Evolutionary conservation across 2,113 vertebrate species (phyloP).

Genomic region (Chlamydotis undulata): DNA sequence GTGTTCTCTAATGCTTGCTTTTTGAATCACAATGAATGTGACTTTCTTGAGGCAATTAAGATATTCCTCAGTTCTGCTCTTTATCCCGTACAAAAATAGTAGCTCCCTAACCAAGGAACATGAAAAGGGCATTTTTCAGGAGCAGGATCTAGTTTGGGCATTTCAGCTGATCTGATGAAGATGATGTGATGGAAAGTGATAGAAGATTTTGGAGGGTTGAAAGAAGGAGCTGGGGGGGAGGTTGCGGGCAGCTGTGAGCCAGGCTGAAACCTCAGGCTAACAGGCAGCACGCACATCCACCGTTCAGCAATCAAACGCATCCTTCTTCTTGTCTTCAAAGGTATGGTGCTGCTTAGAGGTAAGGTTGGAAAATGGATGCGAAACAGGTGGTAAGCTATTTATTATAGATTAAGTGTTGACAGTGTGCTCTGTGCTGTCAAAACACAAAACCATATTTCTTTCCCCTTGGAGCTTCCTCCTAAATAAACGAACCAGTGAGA

Average conservation of each 20-base stretch:
- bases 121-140: background rate
- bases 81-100: background rate
- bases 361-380: constrained; percentile 20
- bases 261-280: background rate
- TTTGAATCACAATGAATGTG: background rate
- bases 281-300: background rate
- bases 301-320: background rate
- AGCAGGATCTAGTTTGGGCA: background rate
- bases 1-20: background rate
- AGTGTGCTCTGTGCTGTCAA: constrained; percentile 41
- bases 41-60: background rate
- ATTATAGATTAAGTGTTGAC: constrained; percentile 58
- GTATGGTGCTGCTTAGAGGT: background rate
- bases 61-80: background rate
- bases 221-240: background rate
- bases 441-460: constrained; percentile 18
- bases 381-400: constrained; percentile 54
- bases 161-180: background rate
- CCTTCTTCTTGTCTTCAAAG: background rate
- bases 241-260: background rate
- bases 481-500: constrained; percentile 38
- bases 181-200: fast-evolving
- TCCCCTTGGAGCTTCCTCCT: constrained; percentile 1
- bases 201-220: background rate
- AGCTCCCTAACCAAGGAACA: background rate